These are phyloP conservation scores for Cheilosia vulpina DNA, from an alignment of 2,888 invertebrate genomes.

Conservation along the genomic window DNA sequence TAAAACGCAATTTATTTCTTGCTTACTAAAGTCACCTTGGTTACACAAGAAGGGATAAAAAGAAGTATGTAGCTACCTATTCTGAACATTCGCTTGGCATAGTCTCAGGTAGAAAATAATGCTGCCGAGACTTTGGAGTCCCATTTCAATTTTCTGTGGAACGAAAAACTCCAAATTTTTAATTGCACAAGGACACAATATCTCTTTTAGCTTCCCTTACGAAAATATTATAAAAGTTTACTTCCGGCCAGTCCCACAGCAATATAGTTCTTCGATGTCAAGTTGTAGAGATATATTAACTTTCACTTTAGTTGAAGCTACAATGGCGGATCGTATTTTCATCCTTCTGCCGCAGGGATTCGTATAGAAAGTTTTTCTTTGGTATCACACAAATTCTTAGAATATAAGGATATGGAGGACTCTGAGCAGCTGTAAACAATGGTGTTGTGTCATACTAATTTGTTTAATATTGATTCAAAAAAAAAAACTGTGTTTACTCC, in stretches of 20 bases:
- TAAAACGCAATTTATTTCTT: slow-evolving; percentile 2
- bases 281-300: slow-evolving; percentile 19
- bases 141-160: slow-evolving; percentile 47
- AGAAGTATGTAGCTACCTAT: background rate
- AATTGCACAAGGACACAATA: slow-evolving; percentile 43
- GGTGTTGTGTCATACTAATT: too few relatives aligned
- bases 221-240: background rate
- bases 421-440: too few relatives aligned
- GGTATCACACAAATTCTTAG: too few relatives aligned
- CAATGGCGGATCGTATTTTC: background rate
- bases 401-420: too few relatives aligned
- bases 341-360: too few relatives aligned
- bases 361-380: too few relatives aligned
- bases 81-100: slow-evolving; percentile 9
- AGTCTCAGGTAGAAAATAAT: slow-evolving; percentile 33
- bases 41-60: background rate
- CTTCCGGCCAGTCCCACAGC: slow-evolving; percentile 23
- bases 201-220: slow-evolving; percentile 5
- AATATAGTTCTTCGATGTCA: slow-evolving; percentile 46
- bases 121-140: slow-evolving; percentile 46
- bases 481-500: too few relatives aligned
- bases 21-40: background rate
- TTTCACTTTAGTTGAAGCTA: slow-evolving; percentile 15
- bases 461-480: too few relatives aligned
- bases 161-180: slow-evolving; percentile 20